These are phyloP conservation scores for Distichodus sexfasciatus DNA, from an alignment of 2,797 vertebrate genomes.

Conservation along the genomic window DNA sequence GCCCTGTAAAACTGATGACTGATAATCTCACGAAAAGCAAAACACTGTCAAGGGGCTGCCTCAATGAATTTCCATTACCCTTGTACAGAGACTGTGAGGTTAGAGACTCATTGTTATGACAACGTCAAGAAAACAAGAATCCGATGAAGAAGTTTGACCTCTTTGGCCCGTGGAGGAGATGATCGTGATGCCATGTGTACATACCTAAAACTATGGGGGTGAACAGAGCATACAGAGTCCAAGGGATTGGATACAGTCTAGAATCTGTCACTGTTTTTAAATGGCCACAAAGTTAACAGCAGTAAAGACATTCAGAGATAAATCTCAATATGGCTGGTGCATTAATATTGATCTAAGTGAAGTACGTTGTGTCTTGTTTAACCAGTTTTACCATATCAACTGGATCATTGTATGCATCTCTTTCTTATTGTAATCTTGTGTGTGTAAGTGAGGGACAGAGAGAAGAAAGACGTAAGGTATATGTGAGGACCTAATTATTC, in stretches of 20 bases:
- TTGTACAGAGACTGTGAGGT: neutral
- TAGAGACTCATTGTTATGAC: neutral
- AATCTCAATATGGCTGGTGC: neutral
- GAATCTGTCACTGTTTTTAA: neutral
- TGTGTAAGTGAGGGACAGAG: neutral
- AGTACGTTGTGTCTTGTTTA: neutral
- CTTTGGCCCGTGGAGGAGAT: neutral
- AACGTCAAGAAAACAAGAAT: neutral
- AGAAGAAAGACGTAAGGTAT: too few relatives aligned
- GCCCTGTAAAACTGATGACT: neutral
- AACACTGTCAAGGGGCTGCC: neutral
- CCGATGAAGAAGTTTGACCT: neutral
- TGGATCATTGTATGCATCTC: neutral
- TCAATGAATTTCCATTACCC: neutral
- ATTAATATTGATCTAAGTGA: neutral
- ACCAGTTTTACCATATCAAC: constrained; percentile 5
- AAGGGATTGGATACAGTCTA: neutral
- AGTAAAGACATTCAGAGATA: neutral
- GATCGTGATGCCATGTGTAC: neutral
- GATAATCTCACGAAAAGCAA: neutral
- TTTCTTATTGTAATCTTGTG: neutral
- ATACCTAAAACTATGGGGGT: neutral
- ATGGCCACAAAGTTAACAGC: neutral
- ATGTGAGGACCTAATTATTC: too few relatives aligned
- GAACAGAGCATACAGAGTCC: neutral